These are phyloP conservation scores for Thera obeliscata DNA, from an alignment of 2,888 invertebrate genomes.

Conservation along the genomic window DNA sequence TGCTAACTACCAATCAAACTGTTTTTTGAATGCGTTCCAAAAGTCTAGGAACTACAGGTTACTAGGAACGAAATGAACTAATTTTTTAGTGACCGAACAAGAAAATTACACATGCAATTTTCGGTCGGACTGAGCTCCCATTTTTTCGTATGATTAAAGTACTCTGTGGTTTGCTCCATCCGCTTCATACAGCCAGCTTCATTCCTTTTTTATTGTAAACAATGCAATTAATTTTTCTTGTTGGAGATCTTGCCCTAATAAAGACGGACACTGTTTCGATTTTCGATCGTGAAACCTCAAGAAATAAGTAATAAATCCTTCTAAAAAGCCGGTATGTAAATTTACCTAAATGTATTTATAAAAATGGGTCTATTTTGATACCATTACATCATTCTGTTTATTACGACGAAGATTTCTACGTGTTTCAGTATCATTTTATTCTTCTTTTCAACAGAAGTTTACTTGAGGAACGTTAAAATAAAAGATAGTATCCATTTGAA, in stretches of 20 bases:
- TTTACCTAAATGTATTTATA: not conserved
- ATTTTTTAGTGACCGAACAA: too few species aligned
- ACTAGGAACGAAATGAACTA: too few species aligned
- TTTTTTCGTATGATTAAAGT: too few species aligned
- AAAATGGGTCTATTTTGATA: conserved; percentile 59
- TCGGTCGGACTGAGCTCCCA: too few species aligned
- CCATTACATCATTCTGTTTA: conserved; percentile 65
- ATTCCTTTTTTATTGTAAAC: conserved; percentile 8
- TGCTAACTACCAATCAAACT: too few species aligned
- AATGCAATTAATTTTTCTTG: not conserved
- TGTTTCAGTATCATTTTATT: conserved; percentile 42
- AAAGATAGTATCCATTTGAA: conserved; percentile 48
- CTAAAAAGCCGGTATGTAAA: conserved; percentile 18
- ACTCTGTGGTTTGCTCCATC: too few species aligned
- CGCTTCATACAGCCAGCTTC: too few species aligned
- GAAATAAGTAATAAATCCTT: conserved; percentile 2
- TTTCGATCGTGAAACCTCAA: conserved; percentile 5
- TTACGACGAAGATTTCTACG: conserved; percentile 14
- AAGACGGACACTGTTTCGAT: not conserved
- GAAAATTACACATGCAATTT: too few species aligned
- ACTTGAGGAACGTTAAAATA: conserved; percentile 49
- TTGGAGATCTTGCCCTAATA: not conserved
- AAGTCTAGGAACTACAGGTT: too few species aligned
- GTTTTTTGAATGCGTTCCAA: too few species aligned
- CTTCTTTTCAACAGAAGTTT: conserved; percentile 66